Evolutionary conservation across 2,113 vertebrate species (phyloP).

Genomic region (Lethenteron reissneri): DNA sequence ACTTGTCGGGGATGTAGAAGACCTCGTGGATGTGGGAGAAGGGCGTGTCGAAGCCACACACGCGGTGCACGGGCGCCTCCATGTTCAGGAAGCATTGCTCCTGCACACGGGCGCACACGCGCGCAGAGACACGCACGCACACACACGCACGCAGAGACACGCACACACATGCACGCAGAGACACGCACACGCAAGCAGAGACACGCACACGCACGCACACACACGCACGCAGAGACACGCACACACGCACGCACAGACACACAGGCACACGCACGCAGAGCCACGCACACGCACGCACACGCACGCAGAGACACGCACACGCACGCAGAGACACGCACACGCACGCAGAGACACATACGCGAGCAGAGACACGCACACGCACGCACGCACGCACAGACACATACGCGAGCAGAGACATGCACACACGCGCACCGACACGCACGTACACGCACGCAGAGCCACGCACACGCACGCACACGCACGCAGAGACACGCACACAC

Average conservation of each 20-base stretch:
- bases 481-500: no score
- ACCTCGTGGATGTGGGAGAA: slow-evolving; percentile 92
- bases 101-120: slow-evolving; percentile 25
- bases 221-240: no score
- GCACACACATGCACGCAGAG: no score
- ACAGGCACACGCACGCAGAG: no score
- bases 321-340: no score
- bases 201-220: no score
- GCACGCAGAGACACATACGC: no score
- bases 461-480: slow-evolving; percentile 14
- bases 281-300: slow-evolving; percentile 18
- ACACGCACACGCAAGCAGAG: no score
- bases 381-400: slow-evolving; percentile 10
- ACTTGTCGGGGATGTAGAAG: slow-evolving; percentile 98
- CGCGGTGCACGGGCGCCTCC: slow-evolving; percentile 73
- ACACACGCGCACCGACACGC: no score
- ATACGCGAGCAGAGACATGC: no score
- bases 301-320: neutral
- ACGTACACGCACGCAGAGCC: neutral
- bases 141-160: no score
- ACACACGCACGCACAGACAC: slow-evolving; percentile 6
- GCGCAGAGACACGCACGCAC: neutral
- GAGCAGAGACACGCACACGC: slow-evolving; percentile 16
- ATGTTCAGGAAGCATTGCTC: slow-evolving; percentile 92
- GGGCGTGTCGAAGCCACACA: slow-evolving; percentile 92